Evolutionary conservation across 2,797 vertebrate species (phyloP), one percentile per base, ranked within the genome.

Genomic region (Hipposideros larvatus): DNA sequence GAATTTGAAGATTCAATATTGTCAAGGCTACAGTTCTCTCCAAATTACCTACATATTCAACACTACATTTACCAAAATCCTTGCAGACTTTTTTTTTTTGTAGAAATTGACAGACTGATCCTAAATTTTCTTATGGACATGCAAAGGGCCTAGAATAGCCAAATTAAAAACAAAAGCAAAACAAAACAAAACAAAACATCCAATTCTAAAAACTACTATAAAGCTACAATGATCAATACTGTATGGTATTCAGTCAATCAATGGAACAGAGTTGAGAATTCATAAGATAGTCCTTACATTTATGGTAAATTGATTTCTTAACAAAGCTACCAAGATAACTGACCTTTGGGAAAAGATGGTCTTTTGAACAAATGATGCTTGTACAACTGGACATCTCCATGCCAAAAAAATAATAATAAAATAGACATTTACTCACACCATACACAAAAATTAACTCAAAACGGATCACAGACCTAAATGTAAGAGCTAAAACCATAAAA

Each of bases 21-120:
- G 11, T 95, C 41, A 90, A 79, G 37, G 59, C 13, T 51, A 9
- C 48, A 85, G 9, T 79, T 93, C 41, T 90, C 48, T 85, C 53
- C 59, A 80, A 80, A 68, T 43, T 77, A 70, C 46, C 43, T 94
- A n/a, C 48, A 87, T 70, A 82, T 75, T 96, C 63, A 91, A 71
- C 5, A 70, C 19, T 84, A n/a, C n/a, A 24, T 37, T 43, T 83
- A 57, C 55, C 37, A 63, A 83, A 91, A 68, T 22, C n/a, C 28
- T 46, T 57, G 22, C 15, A 88, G 53, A 3, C 9, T n/a, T 41
- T 90, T 66, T 41, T 90, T 66, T n/a, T 66, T 34, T 19, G 11
- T 74, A 78, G 14, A 95, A 83, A 71, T 24, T 28, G 41, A 78
- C 7, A 75, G n/a, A 9, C 2, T 90, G 34, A 83, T 83, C 14